These are phyloP conservation scores for Macroramphosus scolopax DNA, from an alignment of 2,797 vertebrate species.

Conservation along the genomic window DNA sequence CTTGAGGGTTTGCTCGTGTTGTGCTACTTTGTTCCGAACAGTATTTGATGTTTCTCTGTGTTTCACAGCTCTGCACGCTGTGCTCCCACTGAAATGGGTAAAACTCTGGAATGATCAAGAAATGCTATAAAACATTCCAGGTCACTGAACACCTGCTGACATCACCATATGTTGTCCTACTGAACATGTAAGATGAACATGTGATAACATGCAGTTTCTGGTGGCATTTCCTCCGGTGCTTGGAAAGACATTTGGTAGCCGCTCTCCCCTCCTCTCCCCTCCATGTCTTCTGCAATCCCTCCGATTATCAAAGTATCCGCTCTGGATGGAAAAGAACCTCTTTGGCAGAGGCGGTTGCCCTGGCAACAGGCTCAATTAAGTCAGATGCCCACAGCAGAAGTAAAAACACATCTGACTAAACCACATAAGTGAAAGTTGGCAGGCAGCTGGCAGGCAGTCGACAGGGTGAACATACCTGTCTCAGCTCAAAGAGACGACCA, in stretches of 20 bases:
- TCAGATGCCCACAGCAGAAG: conserved; percentile 58
- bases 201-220: conserved; percentile 27
- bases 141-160: not conserved
- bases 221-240: conserved; percentile 42
- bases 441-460: conserved; percentile 47
- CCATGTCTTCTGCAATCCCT: conserved; percentile 67
- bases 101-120: too few relatives aligned
- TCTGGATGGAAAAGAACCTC: conserved; percentile 72
- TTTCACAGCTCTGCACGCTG: not conserved
- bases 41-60: not conserved
- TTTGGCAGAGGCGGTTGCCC: conserved; percentile 72
- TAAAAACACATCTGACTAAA: conserved; percentile 55
- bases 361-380: conserved; percentile 74
- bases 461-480: conserved; percentile 36
- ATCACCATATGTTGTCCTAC: not conserved
- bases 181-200: conserved; percentile 1
- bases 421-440: conserved; percentile 48
- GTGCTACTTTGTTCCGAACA: not conserved
- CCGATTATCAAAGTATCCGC: conserved; percentile 78
- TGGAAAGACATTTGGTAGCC: conserved; percentile 62
- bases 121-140: too few relatives aligned
- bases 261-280: conserved; percentile 53
- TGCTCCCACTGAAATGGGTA: too few relatives aligned
- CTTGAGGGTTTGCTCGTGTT: not conserved
- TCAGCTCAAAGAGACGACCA: not conserved